A percentile compares a stretch with the other conserved stretches of the same genome.
phyloP scores from a whole-genome alignment of 2,113 vertebrate species.

The Castor canadensis region DNA sequence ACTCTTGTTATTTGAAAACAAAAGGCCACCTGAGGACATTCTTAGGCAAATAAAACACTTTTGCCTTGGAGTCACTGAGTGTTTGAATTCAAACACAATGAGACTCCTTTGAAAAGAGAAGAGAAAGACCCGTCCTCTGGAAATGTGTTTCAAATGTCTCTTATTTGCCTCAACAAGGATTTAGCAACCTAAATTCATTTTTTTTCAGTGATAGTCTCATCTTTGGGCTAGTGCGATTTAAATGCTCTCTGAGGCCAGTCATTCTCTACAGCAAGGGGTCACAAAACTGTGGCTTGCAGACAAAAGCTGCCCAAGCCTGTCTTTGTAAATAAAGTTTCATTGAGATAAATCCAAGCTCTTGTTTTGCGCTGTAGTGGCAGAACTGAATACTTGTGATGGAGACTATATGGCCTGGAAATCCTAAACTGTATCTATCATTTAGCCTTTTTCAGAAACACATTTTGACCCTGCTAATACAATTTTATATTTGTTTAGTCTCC shows the following conservation, averaged over 20 bases:
- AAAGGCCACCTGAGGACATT: constrained; percentile 15
- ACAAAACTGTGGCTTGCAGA: neutral
- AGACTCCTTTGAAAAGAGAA: constrained; percentile 27
- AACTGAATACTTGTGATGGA: neutral
- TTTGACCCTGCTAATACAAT: neutral
- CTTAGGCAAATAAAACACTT: constrained; percentile 8
- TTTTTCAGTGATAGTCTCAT: neutral
- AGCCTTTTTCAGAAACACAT: neutral
- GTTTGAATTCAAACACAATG: constrained; percentile 7
- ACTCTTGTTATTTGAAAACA: constrained; percentile 33
- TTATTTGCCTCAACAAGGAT: neutral
- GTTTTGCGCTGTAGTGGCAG: accelerated
- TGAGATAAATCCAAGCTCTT: neutral
- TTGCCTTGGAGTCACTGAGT: neutral
- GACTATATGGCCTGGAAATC: accelerated
- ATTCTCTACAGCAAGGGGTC: neutral
- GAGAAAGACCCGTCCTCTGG: neutral
- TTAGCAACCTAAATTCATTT: neutral
- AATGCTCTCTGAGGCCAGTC: neutral
- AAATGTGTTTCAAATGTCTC: neutral
- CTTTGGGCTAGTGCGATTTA: neutral
- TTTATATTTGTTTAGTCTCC: neutral
- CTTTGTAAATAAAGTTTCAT: constrained; percentile 52
- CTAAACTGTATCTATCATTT: neutral
- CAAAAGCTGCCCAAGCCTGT: neutral